Evolutionary conservation across 2,113 vertebrate species (phyloP).

Genomic region (Tonatia bakeri): DNA sequence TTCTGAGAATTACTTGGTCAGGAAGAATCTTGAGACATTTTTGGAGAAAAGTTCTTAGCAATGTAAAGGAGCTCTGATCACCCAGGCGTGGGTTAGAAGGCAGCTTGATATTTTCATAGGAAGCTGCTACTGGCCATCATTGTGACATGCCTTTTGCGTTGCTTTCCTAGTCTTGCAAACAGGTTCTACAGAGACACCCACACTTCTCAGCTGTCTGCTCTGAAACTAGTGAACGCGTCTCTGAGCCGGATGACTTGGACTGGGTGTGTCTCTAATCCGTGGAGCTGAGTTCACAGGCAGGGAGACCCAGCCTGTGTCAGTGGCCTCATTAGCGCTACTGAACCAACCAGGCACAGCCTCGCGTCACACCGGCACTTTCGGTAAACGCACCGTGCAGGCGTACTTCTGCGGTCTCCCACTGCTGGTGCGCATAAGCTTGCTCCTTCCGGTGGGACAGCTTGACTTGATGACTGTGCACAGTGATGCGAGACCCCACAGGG

Average conservation of each 20-base stretch:
- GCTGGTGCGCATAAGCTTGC: not conserved
- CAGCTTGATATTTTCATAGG: not conserved
- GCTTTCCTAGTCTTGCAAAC: slow-evolving; percentile 34
- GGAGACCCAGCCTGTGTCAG: not conserved
- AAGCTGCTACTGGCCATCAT: not conserved
- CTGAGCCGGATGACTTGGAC: not conserved
- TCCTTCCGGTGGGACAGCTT: not conserved
- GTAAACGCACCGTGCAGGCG: not conserved
- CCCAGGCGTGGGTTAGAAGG: not conserved
- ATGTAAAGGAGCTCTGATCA: not conserved
- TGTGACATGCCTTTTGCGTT: not conserved
- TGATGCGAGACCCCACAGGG: not conserved
- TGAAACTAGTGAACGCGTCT: slow-evolving; percentile 30
- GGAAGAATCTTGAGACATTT: not conserved
- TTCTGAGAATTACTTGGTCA: not conserved
- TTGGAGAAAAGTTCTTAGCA: not conserved
- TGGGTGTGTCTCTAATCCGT: slow-evolving; percentile 24
- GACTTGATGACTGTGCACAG: not conserved
- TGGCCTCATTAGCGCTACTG: not conserved
- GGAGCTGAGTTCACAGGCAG: not conserved
- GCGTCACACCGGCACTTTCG: not conserved
- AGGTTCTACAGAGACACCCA: slow-evolving; percentile 57
- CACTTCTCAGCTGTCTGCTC: not conserved
- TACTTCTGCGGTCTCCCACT: not conserved
- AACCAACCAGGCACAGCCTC: not conserved